These are phyloP conservation scores for Trogon melanurus DNA, from an alignment of 2,113 vertebrate species.

Conservation along the genomic window DNA sequence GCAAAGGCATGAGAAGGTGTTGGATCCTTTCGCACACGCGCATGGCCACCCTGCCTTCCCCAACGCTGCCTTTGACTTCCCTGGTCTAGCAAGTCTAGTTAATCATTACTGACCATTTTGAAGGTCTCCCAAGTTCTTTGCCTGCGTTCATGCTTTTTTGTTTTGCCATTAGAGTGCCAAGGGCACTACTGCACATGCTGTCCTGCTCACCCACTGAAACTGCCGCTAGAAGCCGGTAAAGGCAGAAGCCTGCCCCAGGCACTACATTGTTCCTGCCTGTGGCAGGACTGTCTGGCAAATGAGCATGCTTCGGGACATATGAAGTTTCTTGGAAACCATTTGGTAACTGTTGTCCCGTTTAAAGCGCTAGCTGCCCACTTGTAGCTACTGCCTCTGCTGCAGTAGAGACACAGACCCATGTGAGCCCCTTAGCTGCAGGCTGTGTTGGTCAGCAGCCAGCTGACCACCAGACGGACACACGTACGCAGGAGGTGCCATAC, in stretches of 20 bases:
- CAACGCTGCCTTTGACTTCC: background rate
- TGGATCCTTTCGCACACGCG: background rate
- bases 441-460: accelerated
- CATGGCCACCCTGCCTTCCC: background rate
- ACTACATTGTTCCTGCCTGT: background rate
- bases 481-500: background rate
- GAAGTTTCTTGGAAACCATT: background rate
- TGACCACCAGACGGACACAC: background rate
- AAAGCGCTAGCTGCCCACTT: background rate
- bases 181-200: background rate
- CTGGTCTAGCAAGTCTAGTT: background rate
- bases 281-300: background rate
- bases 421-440: background rate
- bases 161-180: background rate
- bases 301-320: accelerated
- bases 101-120: slow-evolving; percentile 16
- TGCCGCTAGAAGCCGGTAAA: background rate
- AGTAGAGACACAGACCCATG: background rate
- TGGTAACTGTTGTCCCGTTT: background rate
- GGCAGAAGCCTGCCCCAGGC: background rate
- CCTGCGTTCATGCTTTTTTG: background rate
- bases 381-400: background rate
- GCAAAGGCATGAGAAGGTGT: background rate
- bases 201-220: background rate
- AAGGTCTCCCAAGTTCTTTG: background rate